Percentiles rank a stretch among this genome's conserved stretches.
phyloP scores from a whole-genome alignment of 1,140 invertebrate genomes.

The Lepidurus arcticus region DNA sequence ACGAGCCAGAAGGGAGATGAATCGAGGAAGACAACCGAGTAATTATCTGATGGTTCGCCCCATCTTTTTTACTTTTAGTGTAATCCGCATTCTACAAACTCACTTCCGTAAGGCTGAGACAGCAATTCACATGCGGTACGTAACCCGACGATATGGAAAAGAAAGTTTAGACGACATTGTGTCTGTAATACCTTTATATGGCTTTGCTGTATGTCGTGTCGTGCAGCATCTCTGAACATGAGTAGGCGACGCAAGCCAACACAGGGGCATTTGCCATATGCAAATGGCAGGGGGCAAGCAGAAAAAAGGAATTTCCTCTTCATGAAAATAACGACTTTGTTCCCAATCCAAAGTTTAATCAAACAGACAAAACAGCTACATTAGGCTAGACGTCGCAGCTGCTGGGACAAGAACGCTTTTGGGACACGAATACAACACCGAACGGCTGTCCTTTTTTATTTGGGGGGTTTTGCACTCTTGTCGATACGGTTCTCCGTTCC shows the following conservation, averaged over 20 bases:
- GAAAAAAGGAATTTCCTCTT: background rate
- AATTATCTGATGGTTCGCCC: background rate
- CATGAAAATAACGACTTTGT: background rate
- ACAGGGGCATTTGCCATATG: background rate
- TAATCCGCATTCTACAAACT: too few relatives aligned
- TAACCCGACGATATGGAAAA: too few relatives aligned
- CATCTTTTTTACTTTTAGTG: background rate
- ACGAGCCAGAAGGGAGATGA: background rate
- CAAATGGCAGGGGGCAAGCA: background rate
- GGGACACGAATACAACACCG: background rate
- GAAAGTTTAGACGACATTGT: background rate
- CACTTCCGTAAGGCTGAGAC: too few relatives aligned
- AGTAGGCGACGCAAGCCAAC: background rate
- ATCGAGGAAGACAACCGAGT: constrained; percentile 1
- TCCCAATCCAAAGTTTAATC: background rate
- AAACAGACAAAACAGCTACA: background rate
- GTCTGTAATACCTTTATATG: background rate
- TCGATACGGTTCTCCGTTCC: too few relatives aligned
- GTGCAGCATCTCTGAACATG: background rate
- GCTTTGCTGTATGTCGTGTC: background rate
- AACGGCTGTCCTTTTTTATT: too few relatives aligned
- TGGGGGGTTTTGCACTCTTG: too few relatives aligned
- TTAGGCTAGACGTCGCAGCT: background rate
- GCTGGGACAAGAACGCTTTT: background rate
- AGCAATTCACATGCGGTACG: too few relatives aligned